A percentile compares a stretch with the other conserved stretches of the same genome.
Evolutionary conservation across 2,888 invertebrate genomes (phyloP).

Genomic region (Euplagia quadripunctaria): DNA sequence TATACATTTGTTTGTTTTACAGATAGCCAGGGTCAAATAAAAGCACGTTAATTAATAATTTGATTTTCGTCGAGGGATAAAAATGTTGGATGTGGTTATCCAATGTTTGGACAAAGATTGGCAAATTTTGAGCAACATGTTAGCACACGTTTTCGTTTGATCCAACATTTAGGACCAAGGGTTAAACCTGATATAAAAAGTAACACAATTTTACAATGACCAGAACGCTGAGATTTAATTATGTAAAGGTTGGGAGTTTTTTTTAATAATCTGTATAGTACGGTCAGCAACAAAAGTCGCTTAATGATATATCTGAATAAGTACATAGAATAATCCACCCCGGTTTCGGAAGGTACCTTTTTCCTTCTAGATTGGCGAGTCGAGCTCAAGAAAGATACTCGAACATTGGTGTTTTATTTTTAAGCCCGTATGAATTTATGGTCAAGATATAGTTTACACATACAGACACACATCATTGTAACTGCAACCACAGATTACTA

Average conservation of each 20-base stretch:
- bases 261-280: background rate
- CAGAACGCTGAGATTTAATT: conserved; percentile 28
- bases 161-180: conserved; percentile 1
- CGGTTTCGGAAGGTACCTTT: too few relatives aligned
- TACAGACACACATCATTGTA: too few relatives aligned
- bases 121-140: background rate
- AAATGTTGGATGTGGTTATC: conserved; percentile 20
- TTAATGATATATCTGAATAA: background rate
- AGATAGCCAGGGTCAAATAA: conserved; percentile 35
- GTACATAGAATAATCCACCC: background rate
- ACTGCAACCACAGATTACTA: too few relatives aligned
- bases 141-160: background rate
- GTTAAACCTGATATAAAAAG: conserved; percentile 13
- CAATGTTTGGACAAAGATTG: conserved; percentile 22
- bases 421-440: too few relatives aligned
- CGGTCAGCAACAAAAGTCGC: background rate
- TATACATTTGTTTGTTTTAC: conserved; percentile 22
- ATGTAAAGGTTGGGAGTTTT: conserved; percentile 10
- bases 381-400: too few relatives aligned
- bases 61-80: conserved; percentile 40
- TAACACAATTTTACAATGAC: conserved; percentile 1
- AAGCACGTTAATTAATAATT: conserved; percentile 52
- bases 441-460: too few relatives aligned
- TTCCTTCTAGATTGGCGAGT: too few relatives aligned
- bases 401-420: too few relatives aligned